phyloP scores from a whole-genome alignment of 2,888 invertebrate genomes.

The Cabera pusaria region DNA sequence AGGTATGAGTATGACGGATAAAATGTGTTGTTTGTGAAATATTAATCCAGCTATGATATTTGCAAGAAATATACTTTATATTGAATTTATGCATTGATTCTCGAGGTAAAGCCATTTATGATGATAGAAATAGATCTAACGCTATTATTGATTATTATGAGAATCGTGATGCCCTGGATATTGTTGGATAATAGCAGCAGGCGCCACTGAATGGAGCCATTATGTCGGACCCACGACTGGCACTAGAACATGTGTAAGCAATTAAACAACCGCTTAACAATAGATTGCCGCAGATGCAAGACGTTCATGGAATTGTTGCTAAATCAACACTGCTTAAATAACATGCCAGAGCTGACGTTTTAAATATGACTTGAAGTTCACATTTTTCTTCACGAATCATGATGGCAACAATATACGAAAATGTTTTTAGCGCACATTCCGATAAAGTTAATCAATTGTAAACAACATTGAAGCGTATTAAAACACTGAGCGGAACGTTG shows the following conservation, averaged over 20 bases:
- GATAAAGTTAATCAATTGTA: slow-evolving; percentile 42
- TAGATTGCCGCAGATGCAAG: slow-evolving; percentile 22
- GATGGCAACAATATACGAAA: slow-evolving; percentile 1
- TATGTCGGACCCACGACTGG: slow-evolving; percentile 26
- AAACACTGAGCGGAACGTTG: slow-evolving; percentile 43
- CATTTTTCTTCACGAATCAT: neutral
- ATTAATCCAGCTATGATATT: no score
- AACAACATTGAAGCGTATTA: slow-evolving; percentile 46
- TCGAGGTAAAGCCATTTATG: slow-evolving; percentile 9
- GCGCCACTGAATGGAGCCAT: slow-evolving; percentile 31
- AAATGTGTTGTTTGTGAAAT: no score
- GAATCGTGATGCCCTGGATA: slow-evolving; percentile 23
- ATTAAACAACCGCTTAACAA: slow-evolving; percentile 35
- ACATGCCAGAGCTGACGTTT: slow-evolving; percentile 1
- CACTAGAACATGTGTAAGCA: slow-evolving; percentile 33
- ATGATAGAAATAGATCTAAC: slow-evolving; percentile 11
- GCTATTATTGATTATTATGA: slow-evolving; percentile 23
- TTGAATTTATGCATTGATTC: no score
- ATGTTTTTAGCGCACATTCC: slow-evolving; percentile 19
- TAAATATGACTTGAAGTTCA: neutral
- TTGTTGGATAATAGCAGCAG: slow-evolving; percentile 25
- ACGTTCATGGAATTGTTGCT: slow-evolving; percentile 24
- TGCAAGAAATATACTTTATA: slow-evolving; percentile 12
- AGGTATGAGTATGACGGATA: slow-evolving; percentile 34
- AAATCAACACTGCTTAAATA: slow-evolving; percentile 13